Evolutionary conservation across 2,797 vertebrate genomes (phyloP).

Genomic region (Poeciliopsis turneri): DNA sequence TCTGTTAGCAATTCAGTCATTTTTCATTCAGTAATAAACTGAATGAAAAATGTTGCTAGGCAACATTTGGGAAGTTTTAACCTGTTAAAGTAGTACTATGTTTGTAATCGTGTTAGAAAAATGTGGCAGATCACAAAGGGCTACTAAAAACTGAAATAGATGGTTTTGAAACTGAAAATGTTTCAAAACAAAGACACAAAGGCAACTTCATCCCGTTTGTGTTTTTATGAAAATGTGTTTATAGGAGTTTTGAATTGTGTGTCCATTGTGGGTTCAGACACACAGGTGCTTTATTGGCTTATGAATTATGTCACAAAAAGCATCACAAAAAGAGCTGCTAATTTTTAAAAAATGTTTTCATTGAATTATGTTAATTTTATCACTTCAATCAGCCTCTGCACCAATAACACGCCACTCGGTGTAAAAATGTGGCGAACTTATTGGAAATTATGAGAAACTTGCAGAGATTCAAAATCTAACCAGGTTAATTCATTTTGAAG

Average conservation of each 20-base stretch:
- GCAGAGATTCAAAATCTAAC: neutral
- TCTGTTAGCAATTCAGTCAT: neutral
- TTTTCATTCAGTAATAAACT: neutral
- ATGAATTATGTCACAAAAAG: neutral
- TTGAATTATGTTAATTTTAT: neutral
- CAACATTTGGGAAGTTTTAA: neutral
- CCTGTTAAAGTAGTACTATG: neutral
- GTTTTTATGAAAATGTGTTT: conserved; percentile 23
- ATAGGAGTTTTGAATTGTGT: conserved; percentile 21
- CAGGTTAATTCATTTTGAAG: no score
- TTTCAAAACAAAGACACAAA: conserved; percentile 23
- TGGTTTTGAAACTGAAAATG: neutral
- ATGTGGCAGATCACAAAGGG: neutral
- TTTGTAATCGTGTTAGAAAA: neutral
- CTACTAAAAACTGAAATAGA: neutral
- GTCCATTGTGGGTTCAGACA: conserved; percentile 20
- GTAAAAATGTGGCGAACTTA: neutral
- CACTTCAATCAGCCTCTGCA: neutral
- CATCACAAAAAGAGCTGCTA: conserved; percentile 9
- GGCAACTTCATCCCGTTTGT: conserved; percentile 29
- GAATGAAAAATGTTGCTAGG: no score
- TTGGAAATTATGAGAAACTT: neutral
- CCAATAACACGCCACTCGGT: neutral
- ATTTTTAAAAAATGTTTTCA: neutral
- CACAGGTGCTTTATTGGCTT: conserved; percentile 14